phyloP scores from a whole-genome alignment of 2,888 invertebrate species.

The Piscicola geometra region DNA sequence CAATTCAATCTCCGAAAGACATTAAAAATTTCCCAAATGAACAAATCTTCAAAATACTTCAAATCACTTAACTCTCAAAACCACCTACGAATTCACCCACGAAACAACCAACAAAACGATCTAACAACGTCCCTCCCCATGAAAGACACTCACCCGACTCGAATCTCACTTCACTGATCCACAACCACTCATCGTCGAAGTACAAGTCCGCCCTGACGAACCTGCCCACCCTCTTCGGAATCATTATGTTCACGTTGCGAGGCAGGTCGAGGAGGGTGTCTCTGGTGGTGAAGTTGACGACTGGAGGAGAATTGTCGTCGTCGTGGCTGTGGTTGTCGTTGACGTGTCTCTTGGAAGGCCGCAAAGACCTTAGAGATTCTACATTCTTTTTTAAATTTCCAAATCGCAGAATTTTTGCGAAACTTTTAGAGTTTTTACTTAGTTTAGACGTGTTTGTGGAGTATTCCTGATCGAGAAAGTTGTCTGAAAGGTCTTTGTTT shows the following conservation, averaged over 20 bases:
- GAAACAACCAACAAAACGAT: neutral
- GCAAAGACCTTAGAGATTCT: too few species aligned
- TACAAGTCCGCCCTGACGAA: constrained; percentile 71
- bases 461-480: too few species aligned
- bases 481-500: too few species aligned
- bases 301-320: constrained; percentile 57
- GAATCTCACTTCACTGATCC: constrained; percentile 83
- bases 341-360: too few species aligned
- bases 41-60: neutral
- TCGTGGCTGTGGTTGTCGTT: neutral
- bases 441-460: too few species aligned
- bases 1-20: neutral
- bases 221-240: constrained; percentile 75
- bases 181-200: constrained; percentile 81
- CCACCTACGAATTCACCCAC: neutral
- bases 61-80: neutral
- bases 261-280: constrained; percentile 76
- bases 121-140: neutral
- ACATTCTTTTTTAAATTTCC: too few species aligned
- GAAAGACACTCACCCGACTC: constrained; percentile 66
- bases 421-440: too few species aligned
- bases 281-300: constrained; percentile 64
- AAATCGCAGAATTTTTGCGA: too few species aligned
- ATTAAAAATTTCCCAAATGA: neutral
- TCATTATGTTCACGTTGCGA: constrained; percentile 75